Conservation (phyloP, 2,113 vertebrate species). For the Macrotis lagotis region DNA sequence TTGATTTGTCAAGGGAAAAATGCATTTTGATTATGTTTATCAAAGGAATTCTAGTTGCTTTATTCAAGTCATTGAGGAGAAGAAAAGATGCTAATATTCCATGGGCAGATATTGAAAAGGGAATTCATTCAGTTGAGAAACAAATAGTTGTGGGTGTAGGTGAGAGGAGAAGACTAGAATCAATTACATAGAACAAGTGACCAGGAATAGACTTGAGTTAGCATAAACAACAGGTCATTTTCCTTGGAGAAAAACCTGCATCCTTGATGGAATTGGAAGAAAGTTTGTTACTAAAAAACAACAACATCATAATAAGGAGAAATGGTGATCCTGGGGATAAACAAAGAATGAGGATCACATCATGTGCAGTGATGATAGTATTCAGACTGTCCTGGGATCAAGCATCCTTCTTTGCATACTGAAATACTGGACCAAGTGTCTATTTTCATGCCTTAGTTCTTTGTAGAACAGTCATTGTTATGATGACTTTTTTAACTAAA, state of each 20-base stretch:
- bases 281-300: not conserved
- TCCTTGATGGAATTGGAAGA: not conserved
- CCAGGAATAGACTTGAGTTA: not conserved
- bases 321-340: not conserved
- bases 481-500: not conserved
- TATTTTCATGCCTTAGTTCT: not conserved
- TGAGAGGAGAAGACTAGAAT: not conserved
- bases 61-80: not conserved
- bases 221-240: not conserved
- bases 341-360: not conserved
- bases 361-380: not conserved
- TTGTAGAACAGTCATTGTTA: not conserved
- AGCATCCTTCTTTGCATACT: not conserved
- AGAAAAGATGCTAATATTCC: not conserved
- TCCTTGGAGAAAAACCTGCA: not conserved
- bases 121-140: not conserved
- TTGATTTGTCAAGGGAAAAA: not conserved
- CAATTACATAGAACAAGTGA: not conserved
- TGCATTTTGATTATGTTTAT: not conserved
- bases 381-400: not conserved
- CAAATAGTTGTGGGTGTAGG: not conserved
- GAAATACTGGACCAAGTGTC: not conserved
- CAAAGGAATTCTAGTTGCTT: conserved; percentile 20
- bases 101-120: not conserved
- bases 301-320: not conserved